phyloP scores from a whole-genome alignment of 2,888 invertebrate species.

The Ophioninae sp. region DNA sequence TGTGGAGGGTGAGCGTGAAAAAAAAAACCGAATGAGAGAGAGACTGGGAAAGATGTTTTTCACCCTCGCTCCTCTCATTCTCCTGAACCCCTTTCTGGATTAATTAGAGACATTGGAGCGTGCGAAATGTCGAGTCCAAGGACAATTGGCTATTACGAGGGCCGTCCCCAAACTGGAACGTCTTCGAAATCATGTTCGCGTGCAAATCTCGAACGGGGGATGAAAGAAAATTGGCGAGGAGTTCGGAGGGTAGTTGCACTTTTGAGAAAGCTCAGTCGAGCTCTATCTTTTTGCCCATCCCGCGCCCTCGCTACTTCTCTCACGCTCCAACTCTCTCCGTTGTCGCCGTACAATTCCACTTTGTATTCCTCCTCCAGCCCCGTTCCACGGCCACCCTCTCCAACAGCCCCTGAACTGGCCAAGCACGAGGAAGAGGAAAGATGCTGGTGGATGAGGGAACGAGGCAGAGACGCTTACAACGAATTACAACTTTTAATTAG shows the following conservation, averaged over 20 bases:
- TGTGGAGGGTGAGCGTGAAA: neutral
- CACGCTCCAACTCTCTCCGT: neutral
- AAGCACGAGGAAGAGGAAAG: neutral
- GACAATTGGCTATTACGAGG: neutral
- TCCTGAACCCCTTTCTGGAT: conserved; percentile 7
- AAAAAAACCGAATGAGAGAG: conserved; percentile 3
- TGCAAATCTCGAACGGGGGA: neutral
- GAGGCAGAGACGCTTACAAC: conserved; percentile 22
- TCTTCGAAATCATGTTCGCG: neutral
- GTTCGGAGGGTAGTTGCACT: conserved; percentile 9
- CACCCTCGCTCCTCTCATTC: neutral
- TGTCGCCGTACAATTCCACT: conserved; percentile 35
- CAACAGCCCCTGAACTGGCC: neutral
- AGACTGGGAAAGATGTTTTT: conserved; percentile 15
- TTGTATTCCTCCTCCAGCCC: conserved; percentile 28
- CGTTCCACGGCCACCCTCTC: neutral
- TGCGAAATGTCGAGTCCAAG: neutral
- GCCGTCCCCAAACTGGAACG: neutral
- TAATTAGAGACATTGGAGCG: conserved; percentile 1
- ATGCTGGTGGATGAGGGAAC: neutral
- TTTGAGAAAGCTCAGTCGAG: conserved; percentile 12
- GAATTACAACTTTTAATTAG: conserved; percentile 63
- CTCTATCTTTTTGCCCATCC: neutral
- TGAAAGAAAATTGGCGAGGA: conserved; percentile 19
- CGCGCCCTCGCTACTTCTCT: neutral